A percentile compares a stretch with the other conserved stretches of the same genome.
phyloP scores from a whole-genome alignment of 2,888 invertebrate genomes.

The Autographa pulchrina region DNA sequence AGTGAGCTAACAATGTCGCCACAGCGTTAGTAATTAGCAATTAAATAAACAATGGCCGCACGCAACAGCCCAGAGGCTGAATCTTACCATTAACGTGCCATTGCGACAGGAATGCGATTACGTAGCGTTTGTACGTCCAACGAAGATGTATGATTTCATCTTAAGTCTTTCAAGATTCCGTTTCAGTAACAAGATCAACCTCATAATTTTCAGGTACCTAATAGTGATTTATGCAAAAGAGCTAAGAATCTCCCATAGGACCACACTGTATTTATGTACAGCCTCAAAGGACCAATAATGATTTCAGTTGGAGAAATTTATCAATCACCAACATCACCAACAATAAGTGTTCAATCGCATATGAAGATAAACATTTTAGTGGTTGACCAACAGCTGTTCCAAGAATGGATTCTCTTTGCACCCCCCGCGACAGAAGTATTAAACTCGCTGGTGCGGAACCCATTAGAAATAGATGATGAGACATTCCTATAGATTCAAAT shows the following conservation, averaged over 20 bases:
- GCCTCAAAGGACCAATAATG: neutral
- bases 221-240: neutral
- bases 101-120: constrained; percentile 55
- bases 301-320: no score
- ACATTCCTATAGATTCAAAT: neutral
- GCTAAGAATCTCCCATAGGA: no score
- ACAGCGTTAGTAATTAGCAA: constrained; percentile 46
- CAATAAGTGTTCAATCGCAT: no score
- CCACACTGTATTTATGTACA: no score
- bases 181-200: neutral
- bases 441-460: no score
- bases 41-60: constrained; percentile 51
- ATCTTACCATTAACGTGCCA: constrained; percentile 43
- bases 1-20: constrained; percentile 9
- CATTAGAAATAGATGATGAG: no score
- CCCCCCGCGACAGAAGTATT: no score
- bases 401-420: no score
- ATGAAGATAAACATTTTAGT: no score
- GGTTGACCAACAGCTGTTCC: no score
- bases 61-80: constrained; percentile 41
- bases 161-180: neutral
- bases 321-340: no score
- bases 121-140: constrained; percentile 28
- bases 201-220: neutral
- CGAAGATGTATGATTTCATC: constrained; percentile 29